Conservation (phyloP, 2,797 vertebrate species). For the Dallia pectoralis region DNA sequence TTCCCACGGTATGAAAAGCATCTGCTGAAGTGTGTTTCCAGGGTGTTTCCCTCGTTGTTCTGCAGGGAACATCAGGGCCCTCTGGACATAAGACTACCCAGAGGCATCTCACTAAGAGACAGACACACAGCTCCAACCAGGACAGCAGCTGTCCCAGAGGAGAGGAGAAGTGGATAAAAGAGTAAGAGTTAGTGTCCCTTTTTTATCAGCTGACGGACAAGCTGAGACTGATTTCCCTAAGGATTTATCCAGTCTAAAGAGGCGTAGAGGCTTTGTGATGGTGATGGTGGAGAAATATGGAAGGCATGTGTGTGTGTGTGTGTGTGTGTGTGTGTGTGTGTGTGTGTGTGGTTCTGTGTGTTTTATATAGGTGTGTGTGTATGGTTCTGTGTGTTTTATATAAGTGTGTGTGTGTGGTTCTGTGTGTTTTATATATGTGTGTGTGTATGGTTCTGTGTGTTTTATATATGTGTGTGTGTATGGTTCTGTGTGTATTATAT, state of each 20-base stretch:
- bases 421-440: no score
- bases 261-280: neutral
- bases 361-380: neutral
- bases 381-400: neutral
- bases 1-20: neutral
- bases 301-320: neutral
- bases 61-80: neutral
- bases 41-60: neutral
- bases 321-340: neutral
- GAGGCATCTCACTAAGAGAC: neutral
- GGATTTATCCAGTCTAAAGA: neutral
- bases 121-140: neutral
- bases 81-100: neutral
- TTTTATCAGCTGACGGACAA: constrained; percentile 9
- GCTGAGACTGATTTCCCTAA: constrained; percentile 4
- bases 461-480: neutral
- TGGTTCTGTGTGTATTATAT: no score
- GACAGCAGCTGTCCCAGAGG: neutral
- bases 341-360: no score
- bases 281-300: neutral
- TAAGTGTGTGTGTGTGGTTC: no score
- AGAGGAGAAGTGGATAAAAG: neutral
- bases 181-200: neutral
- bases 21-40: neutral
- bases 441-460: neutral